A percentile compares a stretch with the other conserved stretches of the same genome.
phyloP scores from a whole-genome alignment of 2,888 invertebrate species.

The Zygogramma bicolorata region DNA sequence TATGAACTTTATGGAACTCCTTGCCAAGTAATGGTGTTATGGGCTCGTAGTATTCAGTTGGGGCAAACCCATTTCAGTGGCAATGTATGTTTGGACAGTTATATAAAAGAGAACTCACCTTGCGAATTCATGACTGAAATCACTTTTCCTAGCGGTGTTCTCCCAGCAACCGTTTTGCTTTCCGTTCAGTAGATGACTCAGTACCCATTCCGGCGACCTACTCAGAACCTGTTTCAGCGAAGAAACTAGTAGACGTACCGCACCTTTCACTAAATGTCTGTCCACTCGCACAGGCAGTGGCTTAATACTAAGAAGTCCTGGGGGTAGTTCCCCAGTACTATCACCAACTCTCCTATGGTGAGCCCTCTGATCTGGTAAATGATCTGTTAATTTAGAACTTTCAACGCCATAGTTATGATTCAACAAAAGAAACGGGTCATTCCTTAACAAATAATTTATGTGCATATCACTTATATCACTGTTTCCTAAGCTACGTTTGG shows the following conservation, averaged over 20 bases:
- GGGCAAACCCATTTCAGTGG: no score
- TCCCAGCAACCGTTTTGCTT: conserved; percentile 73
- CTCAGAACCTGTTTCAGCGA: conserved; percentile 71
- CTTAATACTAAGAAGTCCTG: conserved; percentile 63
- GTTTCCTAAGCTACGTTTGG: conserved; percentile 50
- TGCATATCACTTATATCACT: conserved; percentile 64
- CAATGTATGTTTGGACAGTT: no score
- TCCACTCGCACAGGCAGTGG: conserved; percentile 68
- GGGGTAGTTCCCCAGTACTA: conserved; percentile 56
- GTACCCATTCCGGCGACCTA: conserved; percentile 71
- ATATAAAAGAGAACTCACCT: conserved; percentile 70
- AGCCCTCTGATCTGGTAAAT: conserved; percentile 51
- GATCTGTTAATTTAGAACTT: conserved; percentile 73
- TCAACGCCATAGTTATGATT: conserved; percentile 73
- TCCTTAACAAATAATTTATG: conserved; percentile 65
- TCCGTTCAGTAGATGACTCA: conserved; percentile 69
- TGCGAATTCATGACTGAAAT: conserved; percentile 73
- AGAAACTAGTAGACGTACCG: conserved; percentile 72
- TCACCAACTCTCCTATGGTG: conserved; percentile 20
- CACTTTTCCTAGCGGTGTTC: conserved; percentile 69
- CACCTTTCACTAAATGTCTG: conserved; percentile 72
- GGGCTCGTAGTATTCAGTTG: no score
- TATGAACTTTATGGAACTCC: no score
- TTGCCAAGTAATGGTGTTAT: no score
- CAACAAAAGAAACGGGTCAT: conserved; percentile 65